Base-by-base conservation (phyloP, 2,113 vertebrate species). In the Gopherus evgoodei region DNA sequence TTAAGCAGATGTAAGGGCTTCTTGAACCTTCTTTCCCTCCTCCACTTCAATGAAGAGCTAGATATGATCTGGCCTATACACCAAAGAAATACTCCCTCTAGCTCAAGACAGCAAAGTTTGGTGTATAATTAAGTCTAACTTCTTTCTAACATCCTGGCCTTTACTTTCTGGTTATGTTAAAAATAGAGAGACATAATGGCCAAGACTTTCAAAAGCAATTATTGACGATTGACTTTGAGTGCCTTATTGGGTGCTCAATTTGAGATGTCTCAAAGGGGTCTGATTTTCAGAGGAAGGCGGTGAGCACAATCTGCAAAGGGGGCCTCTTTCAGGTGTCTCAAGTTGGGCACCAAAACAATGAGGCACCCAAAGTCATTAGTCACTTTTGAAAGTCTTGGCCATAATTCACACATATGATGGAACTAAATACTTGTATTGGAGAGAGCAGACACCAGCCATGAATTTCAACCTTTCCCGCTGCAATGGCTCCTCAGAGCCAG, bases 321-420 rank as follows among this genome's bases (percentile, higher is more conserved):
- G 27, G 6, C 57, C 57, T 11, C 57, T 29, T 62, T 11, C 25
- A 13, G 57, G 27, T 59, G 12, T 59, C 57, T 29, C 57, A 29
- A 62, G 27, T 62, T 62, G 57, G 57, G 57, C 11, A 62, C 57
- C 27, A 29, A 65, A 79, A 5, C 53, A 31, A 24, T 29, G 49
- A 31, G 29, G 56, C 38, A 56, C 44, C 59, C 56, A 53, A 57
- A 56, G 62, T 53, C 53, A 52, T 2, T 1, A 7, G 27, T 88
- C 56, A 83, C 0, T 56, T 62, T 56, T n/a, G 38, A 95, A 83
- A 50, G 86, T 38, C 72, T n/a, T 0, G 0, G n/a, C 50, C 86
- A 84, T 0, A 1, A 17, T 35, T 65, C 59, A 65, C 31, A 31
- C 81, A 29, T 53, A 35, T 0, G 3, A 50, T 2, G 22, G 50